phyloP scores from a whole-genome alignment of 2,888 invertebrate genomes.

The Zygothrica quintamaculata region DNA sequence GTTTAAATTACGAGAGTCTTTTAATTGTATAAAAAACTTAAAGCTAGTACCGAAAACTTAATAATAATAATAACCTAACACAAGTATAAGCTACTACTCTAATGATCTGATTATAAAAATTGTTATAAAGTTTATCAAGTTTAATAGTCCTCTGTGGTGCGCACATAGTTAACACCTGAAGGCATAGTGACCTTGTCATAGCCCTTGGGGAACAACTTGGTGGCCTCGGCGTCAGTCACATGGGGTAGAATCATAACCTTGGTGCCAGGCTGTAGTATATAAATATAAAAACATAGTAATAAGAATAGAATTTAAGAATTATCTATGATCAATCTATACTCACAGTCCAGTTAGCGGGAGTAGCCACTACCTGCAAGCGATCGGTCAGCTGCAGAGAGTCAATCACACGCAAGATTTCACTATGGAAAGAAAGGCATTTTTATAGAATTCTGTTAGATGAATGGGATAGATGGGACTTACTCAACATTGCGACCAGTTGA shows the following conservation, averaged over 20 bases:
- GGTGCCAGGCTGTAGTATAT: slow-evolving; percentile 87
- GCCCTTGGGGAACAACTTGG: slow-evolving; percentile 89
- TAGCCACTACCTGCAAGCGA: slow-evolving; percentile 89
- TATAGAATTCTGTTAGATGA: neutral
- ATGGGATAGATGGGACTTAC: slow-evolving; percentile 85
- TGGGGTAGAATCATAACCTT: slow-evolving; percentile 92
- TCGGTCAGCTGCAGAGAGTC: slow-evolving; percentile 93
- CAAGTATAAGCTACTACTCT: too few species aligned
- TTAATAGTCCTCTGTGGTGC: slow-evolving; percentile 89
- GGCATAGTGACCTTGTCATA: slow-evolving; percentile 89
- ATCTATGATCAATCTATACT: slow-evolving; percentile 67
- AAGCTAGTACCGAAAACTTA: too few species aligned
- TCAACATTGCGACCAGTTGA: slow-evolving; percentile 94
- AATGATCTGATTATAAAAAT: too few species aligned
- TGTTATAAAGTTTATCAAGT: too few species aligned
- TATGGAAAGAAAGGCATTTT: slow-evolving; percentile 74
- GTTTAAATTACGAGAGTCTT: too few species aligned
- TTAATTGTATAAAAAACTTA: too few species aligned
- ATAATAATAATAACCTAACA: too few species aligned
- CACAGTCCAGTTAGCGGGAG: slow-evolving; percentile 94
- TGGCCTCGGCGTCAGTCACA: slow-evolving; percentile 88
- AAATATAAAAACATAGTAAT: neutral
- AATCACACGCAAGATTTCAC: slow-evolving; percentile 93
- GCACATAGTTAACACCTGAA: slow-evolving; percentile 90
- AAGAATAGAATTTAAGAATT: neutral